phyloP scores from a whole-genome alignment of 2,888 invertebrate genomes.

The Coelopa pilipes region DNA sequence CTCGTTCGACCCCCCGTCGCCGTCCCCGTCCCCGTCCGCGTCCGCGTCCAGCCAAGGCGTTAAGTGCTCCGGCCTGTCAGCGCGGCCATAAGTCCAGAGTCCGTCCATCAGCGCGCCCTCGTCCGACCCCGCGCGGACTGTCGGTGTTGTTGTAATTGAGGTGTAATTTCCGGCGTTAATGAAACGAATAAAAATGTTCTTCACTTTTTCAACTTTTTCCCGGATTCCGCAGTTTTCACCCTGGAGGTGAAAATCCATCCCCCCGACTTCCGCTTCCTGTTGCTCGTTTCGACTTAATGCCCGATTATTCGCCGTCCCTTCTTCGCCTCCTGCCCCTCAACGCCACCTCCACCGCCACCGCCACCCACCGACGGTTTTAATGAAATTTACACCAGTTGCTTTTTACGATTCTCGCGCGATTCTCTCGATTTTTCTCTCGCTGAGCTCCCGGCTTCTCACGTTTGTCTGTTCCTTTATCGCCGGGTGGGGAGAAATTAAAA shows the following conservation, averaged over 20 bases:
- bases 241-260: slow-evolving; percentile 12
- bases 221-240: background rate
- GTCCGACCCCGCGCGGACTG: background rate
- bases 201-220: slow-evolving; percentile 25
- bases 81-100: slow-evolving; percentile 9
- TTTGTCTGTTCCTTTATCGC: slow-evolving; percentile 17
- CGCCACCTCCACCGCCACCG: too few relatives aligned
- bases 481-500: slow-evolving; percentile 28
- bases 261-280: slow-evolving; percentile 26
- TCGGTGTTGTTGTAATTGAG: slow-evolving; percentile 39
- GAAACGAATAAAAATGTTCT: slow-evolving; percentile 38
- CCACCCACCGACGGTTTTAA: slow-evolving; percentile 18
- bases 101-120: background rate
- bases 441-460: background rate
- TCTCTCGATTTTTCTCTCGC: background rate
- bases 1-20: background rate
- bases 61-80: slow-evolving; percentile 31
- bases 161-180: slow-evolving; percentile 43
- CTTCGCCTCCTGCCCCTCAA: background rate
- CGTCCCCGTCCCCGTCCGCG: background rate
- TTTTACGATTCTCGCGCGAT: slow-evolving; percentile 16
- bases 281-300: slow-evolving; percentile 36
- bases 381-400: slow-evolving; percentile 36
- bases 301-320: slow-evolving; percentile 28
- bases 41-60: slow-evolving; percentile 26